These are phyloP conservation scores for Metellina segmentata DNA, from an alignment of 2,888 invertebrate genomes.

Conservation along the genomic window DNA sequence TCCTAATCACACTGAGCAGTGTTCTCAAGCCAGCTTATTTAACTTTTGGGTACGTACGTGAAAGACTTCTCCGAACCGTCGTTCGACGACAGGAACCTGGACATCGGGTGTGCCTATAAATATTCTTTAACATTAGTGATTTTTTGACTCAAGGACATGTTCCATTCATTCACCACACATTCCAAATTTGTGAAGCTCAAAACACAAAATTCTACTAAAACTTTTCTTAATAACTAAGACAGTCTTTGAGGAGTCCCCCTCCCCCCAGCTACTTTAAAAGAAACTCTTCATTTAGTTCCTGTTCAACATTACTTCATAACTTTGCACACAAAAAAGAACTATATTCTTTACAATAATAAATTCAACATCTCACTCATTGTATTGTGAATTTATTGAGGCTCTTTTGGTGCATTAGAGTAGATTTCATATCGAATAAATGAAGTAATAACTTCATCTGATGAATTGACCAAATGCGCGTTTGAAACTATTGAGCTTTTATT, in stretches of 20 bases:
- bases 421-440: too few relatives aligned
- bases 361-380: too few relatives aligned
- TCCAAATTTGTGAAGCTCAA: conserved; percentile 5
- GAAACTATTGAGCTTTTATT: too few relatives aligned
- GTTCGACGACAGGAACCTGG: conserved; percentile 41
- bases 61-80: conserved; percentile 11
- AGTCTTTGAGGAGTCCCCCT: not conserved
- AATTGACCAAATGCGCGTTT: too few relatives aligned
- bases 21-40: conserved; percentile 66
- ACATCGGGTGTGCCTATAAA: conserved; percentile 68
- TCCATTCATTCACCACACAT: conserved; percentile 80
- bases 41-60: conserved; percentile 76
- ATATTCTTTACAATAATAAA: too few relatives aligned
- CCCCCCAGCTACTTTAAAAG: too few relatives aligned
- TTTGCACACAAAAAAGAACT: too few relatives aligned
- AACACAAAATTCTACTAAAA: not conserved
- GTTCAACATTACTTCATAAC: too few relatives aligned
- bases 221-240: not conserved
- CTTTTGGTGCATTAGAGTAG: too few relatives aligned
- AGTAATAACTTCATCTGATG: too few relatives aligned
- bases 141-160: conserved; percentile 80
- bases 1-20: conserved; percentile 13
- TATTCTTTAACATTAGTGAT: conserved; percentile 82
- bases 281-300: too few relatives aligned
- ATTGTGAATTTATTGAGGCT: too few relatives aligned